Percentiles rank a stretch among this genome's conserved stretches.
phyloP scores from a whole-genome alignment of 2,113 vertebrate species.

The Pseudorasbora parva region DNA sequence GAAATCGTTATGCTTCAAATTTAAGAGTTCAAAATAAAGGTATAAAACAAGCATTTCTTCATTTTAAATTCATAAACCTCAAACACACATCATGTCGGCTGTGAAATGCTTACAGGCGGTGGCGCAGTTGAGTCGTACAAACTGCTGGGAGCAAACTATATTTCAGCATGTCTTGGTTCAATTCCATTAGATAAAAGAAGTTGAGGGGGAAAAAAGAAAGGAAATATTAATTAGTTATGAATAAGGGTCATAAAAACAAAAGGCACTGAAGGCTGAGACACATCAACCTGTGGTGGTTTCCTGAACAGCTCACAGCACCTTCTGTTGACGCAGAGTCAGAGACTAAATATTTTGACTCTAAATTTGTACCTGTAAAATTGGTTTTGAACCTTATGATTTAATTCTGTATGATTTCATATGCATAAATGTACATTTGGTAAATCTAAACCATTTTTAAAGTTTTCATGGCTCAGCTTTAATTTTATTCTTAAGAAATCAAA shows the following conservation, averaged over 20 bases:
- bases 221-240: background rate
- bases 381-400: background rate
- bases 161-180: background rate
- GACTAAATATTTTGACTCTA: background rate
- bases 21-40: background rate
- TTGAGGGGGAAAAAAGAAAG: background rate
- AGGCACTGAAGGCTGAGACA: background rate
- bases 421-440: background rate
- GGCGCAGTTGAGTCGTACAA: conserved; percentile 31
- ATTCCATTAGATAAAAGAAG: background rate
- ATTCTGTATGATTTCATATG: background rate
- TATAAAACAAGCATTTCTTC: background rate
- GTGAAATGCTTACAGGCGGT: conserved; percentile 2
- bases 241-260: background rate
- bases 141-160: background rate
- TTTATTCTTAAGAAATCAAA: background rate
- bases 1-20: background rate
- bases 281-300: background rate
- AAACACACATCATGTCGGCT: background rate
- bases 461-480: background rate
- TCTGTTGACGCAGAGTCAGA: background rate
- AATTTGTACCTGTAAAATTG: background rate
- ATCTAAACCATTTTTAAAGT: background rate
- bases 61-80: background rate
- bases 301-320: background rate